Base-by-base conservation (phyloP, 2,888 invertebrate species). In the Mycogona germanica region DNA sequence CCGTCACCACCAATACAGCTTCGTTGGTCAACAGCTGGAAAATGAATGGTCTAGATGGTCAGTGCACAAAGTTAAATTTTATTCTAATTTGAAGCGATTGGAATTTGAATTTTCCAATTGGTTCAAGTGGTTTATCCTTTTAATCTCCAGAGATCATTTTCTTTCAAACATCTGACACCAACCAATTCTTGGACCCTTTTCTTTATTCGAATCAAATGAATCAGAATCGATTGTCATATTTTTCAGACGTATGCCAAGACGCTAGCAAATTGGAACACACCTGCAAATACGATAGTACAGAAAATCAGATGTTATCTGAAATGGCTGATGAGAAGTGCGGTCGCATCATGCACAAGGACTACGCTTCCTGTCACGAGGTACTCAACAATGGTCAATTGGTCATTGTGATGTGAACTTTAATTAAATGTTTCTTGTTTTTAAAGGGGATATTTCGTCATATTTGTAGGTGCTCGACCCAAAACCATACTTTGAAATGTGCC, bases 401-500 rank as follows among this genome's bases (percentile, higher is more conserved):
- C 19, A 3, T 38, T 7, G 38, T 38, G 3, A 17, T n/a, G 5
- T 38, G 38, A 40, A 23, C 9, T 40, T 40, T 23, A n/a, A 23
- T 40, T n/a, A 9, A 2, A 40, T 12, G 41, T 23, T 3, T 5
- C 9, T 26, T 17, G 29, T 44, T 44, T 44, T 12, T 17, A 32
- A 47, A 21, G 6, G 17, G 9, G 17, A n/a, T 12, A 52, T 38
- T 19, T 53, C 25, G 30, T 41, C 4, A 4, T 19, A 55, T 32
- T 53, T 41, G 0, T 59, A 82, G 76, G 73, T 74, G 1, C 76
- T 86, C 64, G 82, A 84, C 60, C 76, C 80, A 1, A 70, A 77
- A 0, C 72, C 78, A 1, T 73, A 87, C 42, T 67, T 84, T 40
- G 78, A 80, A 51, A 79, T 84, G 0, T 92, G 91, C 61, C 76